Evolutionary conservation across 2,797 vertebrate genomes (phyloP), one percentile per base, ranked within the genome.

Genomic region (Amblyraja radiata): DNA sequence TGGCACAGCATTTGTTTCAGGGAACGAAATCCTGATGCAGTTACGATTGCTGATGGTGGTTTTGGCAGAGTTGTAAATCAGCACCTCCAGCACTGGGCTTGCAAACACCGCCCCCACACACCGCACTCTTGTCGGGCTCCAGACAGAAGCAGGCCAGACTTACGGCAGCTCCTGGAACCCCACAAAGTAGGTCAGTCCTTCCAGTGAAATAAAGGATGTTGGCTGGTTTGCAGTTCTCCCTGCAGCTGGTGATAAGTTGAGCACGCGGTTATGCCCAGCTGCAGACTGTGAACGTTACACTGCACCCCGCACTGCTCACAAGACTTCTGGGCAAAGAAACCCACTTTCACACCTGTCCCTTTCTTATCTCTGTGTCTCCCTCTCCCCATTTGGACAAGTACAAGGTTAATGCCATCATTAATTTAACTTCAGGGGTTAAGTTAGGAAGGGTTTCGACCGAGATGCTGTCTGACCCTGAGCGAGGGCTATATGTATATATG

Each of bases 151-250:
- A n/a, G 25, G n/a, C 25, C 46, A 7, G 61, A 32, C 10, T 63
- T 86, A 21, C 18, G 25, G 54, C 25, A n/a, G 32, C 36, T 36
- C 11, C 13, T n/a, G 13, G 36, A 78, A 39, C 25, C 25, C 11
- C 25, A 28, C n/a, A 21, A 88, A 88, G 84, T 88, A 88, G 84
- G 84, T 23, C 84, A 36, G 21, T 88, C n/a, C 63, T 68, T 36
- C n/a, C 63, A 88, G 63, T 63, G 65, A 63, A 68, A n/a, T 88
- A 36, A 68, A 86, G 7, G 61, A 68, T 10, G n/a, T 36, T 88
- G 84, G 83, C 83, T 63, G 16, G 58, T 86, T 14, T 86, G 7
- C 28, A 14, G 61, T 86, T 25, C 83, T 86, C 28, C 21, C 84
- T 88, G 63, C 84, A 88, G 84, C 61, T 88, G 84, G 6, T 65